Conservation (phyloP, 2,888 invertebrate species). For the Caenorhabditis parvicauda region DNA sequence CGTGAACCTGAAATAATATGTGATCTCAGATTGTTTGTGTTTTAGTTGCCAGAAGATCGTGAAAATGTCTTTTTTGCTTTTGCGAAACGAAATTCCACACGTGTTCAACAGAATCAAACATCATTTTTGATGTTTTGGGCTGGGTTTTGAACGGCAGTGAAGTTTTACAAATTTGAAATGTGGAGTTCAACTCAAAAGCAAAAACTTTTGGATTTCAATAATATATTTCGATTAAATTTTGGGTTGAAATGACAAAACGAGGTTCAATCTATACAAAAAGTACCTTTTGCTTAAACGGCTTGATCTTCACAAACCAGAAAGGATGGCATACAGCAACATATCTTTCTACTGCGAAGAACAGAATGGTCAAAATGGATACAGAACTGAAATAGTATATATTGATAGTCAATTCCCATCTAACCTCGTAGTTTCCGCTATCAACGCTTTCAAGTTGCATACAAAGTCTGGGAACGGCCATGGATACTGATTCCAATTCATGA, state of each 20-base stretch:
- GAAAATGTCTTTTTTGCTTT: too few species aligned
- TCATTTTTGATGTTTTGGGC: too few species aligned
- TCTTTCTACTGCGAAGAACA: slow-evolving; percentile 46
- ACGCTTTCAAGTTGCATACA: slow-evolving; percentile 46
- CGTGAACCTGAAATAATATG: slow-evolving; percentile 8
- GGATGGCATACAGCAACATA: slow-evolving; percentile 51
- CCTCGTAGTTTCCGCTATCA: slow-evolving; percentile 47
- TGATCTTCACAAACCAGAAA: slow-evolving; percentile 31
- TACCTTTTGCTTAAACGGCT: slow-evolving; percentile 30
- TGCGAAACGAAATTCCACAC: too few species aligned
- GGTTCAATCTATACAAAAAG: slow-evolving; percentile 3
- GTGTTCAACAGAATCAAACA: too few species aligned
- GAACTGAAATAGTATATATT: slow-evolving; percentile 24
- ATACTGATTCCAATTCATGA: slow-evolving; percentile 48
- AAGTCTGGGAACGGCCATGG: slow-evolving; percentile 51
- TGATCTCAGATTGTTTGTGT: too few species aligned
- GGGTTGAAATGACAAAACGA: too few species aligned
- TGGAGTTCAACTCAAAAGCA: too few species aligned
- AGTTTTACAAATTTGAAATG: too few species aligned
- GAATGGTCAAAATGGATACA: slow-evolving; percentile 44
- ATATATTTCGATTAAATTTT: too few species aligned
- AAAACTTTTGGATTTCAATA: too few species aligned
- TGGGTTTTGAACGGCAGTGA: too few species aligned
- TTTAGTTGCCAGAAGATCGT: not conserved
- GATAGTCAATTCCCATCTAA: slow-evolving; percentile 4